These are phyloP conservation scores for Calephelis virginiensis DNA, from an alignment of 1,140 invertebrate species.

Conservation along the genomic window DNA sequence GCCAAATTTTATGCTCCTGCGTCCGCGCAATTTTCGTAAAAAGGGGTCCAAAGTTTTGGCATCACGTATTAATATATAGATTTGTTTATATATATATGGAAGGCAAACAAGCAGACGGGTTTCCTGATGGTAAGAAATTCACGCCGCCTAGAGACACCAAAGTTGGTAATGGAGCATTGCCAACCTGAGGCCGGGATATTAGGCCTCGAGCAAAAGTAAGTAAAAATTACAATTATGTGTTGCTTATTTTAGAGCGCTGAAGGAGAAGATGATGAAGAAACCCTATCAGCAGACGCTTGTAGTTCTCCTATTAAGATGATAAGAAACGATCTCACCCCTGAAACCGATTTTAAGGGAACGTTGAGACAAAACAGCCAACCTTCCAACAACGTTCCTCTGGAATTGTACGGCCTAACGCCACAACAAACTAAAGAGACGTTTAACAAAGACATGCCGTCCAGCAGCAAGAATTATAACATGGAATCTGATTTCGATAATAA, in stretches of 20 bases:
- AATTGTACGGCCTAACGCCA: slow-evolving; percentile 54
- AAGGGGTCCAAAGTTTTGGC: too few species aligned
- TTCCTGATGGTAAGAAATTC: too few species aligned
- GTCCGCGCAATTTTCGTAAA: too few species aligned
- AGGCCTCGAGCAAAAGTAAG: too few species aligned
- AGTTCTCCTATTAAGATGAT: slow-evolving; percentile 54
- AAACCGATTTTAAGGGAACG: slow-evolving; percentile 20
- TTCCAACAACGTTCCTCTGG: slow-evolving; percentile 37
- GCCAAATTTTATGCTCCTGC: too few species aligned
- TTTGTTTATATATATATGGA: too few species aligned
- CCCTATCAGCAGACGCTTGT: slow-evolving; percentile 71
- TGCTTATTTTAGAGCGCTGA: slow-evolving; percentile 57
- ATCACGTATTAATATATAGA: too few species aligned
- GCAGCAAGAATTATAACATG: slow-evolving; percentile 65
- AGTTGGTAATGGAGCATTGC: too few species aligned
- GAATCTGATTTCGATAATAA: slow-evolving; percentile 54
- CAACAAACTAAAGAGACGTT: slow-evolving; percentile 63
- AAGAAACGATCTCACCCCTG: slow-evolving; percentile 56
- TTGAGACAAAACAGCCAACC: slow-evolving; percentile 34
- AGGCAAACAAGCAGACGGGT: too few species aligned
- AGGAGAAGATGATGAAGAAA: slow-evolving; percentile 78
- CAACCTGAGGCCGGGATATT: too few species aligned
- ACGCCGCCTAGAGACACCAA: too few species aligned
- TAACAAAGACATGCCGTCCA: slow-evolving; percentile 64
- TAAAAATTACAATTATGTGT: slow-evolving; percentile 11